A percentile compares a stretch with the other conserved stretches of the same genome.
Evolutionary conservation across 2,797 vertebrate species (phyloP).

Genomic region (Meda fulgida): DNA sequence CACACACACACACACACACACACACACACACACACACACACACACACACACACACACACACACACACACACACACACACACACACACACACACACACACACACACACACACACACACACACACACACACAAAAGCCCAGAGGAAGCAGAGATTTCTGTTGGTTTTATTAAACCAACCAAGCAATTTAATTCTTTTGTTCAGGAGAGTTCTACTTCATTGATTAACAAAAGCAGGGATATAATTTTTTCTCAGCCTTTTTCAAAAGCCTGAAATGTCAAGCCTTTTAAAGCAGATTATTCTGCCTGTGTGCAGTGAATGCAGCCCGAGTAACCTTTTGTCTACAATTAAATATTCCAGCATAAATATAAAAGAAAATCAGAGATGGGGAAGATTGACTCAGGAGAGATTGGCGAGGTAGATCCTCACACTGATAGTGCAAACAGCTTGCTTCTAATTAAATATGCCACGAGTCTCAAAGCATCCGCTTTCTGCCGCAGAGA

Average conservation of each 20-base stretch:
- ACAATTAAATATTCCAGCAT: conserved; percentile 99
- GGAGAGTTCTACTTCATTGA: conserved; percentile 99
- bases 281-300: conserved; percentile 99
- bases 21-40: conserved; percentile 74
- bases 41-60: conserved; percentile 73
- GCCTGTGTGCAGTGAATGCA: conserved; percentile 99
- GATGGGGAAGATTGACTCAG: conserved; percentile 99
- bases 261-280: conserved; percentile 99
- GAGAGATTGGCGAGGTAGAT: conserved; percentile 99
- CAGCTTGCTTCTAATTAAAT: conserved; percentile 99
- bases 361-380: conserved; percentile 99
- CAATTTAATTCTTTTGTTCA: conserved; percentile 99
- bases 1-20: too few relatives aligned
- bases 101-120: too few relatives aligned
- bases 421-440: conserved; percentile 98
- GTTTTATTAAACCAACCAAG: conserved; percentile 99
- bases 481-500: conserved; percentile 97
- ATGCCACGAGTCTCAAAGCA: conserved; percentile 99
- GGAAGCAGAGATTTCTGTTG: conserved; percentile 99
- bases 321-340: conserved; percentile 99
- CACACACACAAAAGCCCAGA: conserved; percentile 94
- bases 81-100: conserved; percentile 76
- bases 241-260: conserved; percentile 99
- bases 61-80: conserved; percentile 76
- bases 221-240: conserved; percentile 99